Evolutionary conservation across 2,888 invertebrate genomes (phyloP), one percentile per base, ranked within the genome.

Genomic region (Amblyjoppa proteus): DNA sequence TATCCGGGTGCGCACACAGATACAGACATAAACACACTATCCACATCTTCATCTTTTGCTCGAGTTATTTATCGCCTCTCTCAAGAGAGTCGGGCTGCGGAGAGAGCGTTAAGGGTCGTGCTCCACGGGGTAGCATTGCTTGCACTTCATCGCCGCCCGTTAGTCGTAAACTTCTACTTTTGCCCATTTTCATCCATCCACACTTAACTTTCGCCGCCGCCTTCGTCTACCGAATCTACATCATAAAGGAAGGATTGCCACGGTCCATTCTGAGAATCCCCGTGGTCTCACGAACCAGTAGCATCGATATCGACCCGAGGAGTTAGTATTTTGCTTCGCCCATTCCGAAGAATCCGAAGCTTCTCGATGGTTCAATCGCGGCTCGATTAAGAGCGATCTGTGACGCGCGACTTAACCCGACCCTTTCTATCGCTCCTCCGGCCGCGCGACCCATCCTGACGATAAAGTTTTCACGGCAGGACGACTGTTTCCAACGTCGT

Each of bases 1-100:
- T 49, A 61, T 66, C 74, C 41, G 5, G 6, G 16, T 2, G 45
- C 45, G 16, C 16, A 1, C 45, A 16, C 45, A 16, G 16, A 16
- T 49, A 49, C 45, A 49, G 4, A 25, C 38, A 5, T 53, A 74
- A n/a, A 56, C 56, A n/a, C 71, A 31, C 45, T 45, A 9, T 38
- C 25, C 16, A 31, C 61, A 51, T 38, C 75, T 75, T 80, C 83
- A 68, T 82, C 86, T 85, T 69, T 85, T 86, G 87, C 84, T 85
- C 88, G 88, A 87, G 88, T 90, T 88, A 88, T 90, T 90, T 78
- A 84, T 85, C 77, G 78, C 78, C 71, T 81, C 80, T 34, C 81
- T 79, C 16, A 16, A 49, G 77, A 74, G 71, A 75, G n/a, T 16
- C 64, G 78, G 76, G 61, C 68, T 28, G 80, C 81, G 74, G 70